Evolutionary conservation across 92 coral and sea anemone species (phyloP).

Genomic region (Meandrina meandrites): DNA sequence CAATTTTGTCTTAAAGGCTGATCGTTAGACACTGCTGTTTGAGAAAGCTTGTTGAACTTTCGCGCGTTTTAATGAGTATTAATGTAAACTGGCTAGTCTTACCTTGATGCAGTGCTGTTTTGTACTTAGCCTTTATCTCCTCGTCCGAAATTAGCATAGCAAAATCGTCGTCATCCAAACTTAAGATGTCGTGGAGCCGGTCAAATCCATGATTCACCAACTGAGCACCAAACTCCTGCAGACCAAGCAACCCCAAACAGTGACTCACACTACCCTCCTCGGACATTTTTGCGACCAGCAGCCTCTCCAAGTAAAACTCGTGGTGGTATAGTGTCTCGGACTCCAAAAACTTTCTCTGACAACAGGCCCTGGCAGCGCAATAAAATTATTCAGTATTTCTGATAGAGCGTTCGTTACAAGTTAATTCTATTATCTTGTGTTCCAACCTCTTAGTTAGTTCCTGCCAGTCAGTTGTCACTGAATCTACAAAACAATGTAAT

Average conservation of each 20-base stretch:
- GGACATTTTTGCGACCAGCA: slow-evolving; percentile 36
- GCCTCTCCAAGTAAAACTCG: background rate
- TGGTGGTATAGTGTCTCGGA: background rate
- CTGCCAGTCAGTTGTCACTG: slow-evolving; percentile 38
- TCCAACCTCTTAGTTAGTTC: background rate
- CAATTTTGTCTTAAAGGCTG: too few species aligned
- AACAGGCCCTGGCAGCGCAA: slow-evolving; percentile 5
- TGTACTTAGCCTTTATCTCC: slow-evolving; percentile 32
- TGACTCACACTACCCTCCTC: slow-evolving; percentile 36
- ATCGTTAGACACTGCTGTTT: background rate
- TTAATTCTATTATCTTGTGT: background rate
- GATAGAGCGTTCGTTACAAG: background rate
- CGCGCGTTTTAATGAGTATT: background rate
- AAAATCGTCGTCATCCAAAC: slow-evolving; percentile 42
- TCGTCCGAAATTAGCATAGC: slow-evolving; percentile 41
- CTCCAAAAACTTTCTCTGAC: background rate
- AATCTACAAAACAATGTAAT: slow-evolving; percentile 6
- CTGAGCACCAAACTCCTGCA: slow-evolving; percentile 28
- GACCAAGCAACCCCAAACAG: slow-evolving; percentile 35
- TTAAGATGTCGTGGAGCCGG: slow-evolving; percentile 48
- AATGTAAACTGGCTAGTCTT: background rate
- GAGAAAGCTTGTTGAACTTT: background rate
- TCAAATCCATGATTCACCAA: slow-evolving; percentile 52
- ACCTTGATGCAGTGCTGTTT: slow-evolving; percentile 54
- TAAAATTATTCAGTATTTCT: slow-evolving; percentile 24